phyloP scores from a whole-genome alignment of 2,113 vertebrate genomes.

The Lasiurus cinereus region DNA sequence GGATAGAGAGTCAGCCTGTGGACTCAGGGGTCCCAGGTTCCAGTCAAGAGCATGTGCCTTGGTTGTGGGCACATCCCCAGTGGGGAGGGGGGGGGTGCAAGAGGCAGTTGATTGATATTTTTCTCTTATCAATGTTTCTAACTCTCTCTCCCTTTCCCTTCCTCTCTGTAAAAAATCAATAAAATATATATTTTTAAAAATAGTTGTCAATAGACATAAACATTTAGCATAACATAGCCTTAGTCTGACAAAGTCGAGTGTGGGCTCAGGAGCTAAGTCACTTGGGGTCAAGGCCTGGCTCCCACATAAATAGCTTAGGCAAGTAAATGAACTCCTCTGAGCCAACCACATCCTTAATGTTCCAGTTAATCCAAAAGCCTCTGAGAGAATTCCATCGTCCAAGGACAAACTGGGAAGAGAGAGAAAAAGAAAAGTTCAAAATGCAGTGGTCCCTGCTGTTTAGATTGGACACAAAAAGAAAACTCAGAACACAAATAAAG shows the following conservation, averaged over 20 bases:
- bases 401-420: conserved; percentile 53
- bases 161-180: too few species aligned
- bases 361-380: background rate
- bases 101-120: too few species aligned
- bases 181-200: too few species aligned
- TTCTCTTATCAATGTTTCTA: too few species aligned
- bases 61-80: too few species aligned
- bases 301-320: conserved; percentile 19
- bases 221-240: background rate
- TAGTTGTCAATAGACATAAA: conserved; percentile 45
- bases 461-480: background rate
- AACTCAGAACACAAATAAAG: background rate
- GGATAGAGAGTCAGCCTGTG: too few species aligned
- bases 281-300: background rate
- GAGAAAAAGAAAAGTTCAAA: background rate
- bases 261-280: background rate
- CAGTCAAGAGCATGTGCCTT: too few species aligned
- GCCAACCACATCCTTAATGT: background rate
- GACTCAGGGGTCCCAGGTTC: too few species aligned
- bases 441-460: background rate
- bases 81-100: too few species aligned
- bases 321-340: conserved; percentile 55
- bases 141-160: too few species aligned
- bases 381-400: conserved; percentile 2
- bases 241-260: background rate